Base-by-base conservation (phyloP, 1,140 invertebrate genomes). In the Lanistes nyassanus region DNA sequence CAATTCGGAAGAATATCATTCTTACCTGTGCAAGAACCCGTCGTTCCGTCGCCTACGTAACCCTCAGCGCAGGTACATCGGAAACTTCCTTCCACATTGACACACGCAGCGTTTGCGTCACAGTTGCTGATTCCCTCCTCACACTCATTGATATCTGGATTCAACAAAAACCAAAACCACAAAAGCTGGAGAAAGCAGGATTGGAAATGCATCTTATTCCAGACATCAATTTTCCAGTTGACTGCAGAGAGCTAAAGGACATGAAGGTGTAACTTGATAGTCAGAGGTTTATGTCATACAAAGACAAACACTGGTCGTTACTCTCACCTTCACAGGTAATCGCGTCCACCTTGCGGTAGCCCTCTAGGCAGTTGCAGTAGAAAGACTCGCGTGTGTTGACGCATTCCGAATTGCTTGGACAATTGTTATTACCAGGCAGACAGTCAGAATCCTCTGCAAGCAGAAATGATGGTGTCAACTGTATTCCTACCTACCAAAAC, bases 321-420 rank as follows among this genome's bases (percentile, higher is more conserved):
- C 58, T 60, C 31, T n/a, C 21, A 67, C 21, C 19, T 26, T 19
- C 13, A 39, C 34, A 67, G 42, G 42, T 39, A 13, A 67, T 0
- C 11, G 23, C 6, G 26, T 26, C 26, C 23, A 72, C 11, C 55
- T 72, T 58, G 13, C 55, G 29, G 89, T 94, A 97, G 11, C 96
- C 96, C 16, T 92, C 89, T 51, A 92, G 90, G 91, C 94, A 98
- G 88, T 95, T 95, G 88, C 97, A 98, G 75, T 92, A 91, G 84
- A 92, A 94, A 77, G 91, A 92, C 16, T 94, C 87, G 21, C 76
- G 74, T 19, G 82, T 85, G 78, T 88, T 88, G n/a, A 84, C 74
- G 76, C 88, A 89, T 11, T 37, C 56, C 0, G 70, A 42, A 37
- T 72, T 72, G 29, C 29, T 29, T 9, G 29, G 19, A 23, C 70